Base-by-base conservation (phyloP, 2,113 vertebrate genomes). In the Lophochroa leadbeateri region DNA sequence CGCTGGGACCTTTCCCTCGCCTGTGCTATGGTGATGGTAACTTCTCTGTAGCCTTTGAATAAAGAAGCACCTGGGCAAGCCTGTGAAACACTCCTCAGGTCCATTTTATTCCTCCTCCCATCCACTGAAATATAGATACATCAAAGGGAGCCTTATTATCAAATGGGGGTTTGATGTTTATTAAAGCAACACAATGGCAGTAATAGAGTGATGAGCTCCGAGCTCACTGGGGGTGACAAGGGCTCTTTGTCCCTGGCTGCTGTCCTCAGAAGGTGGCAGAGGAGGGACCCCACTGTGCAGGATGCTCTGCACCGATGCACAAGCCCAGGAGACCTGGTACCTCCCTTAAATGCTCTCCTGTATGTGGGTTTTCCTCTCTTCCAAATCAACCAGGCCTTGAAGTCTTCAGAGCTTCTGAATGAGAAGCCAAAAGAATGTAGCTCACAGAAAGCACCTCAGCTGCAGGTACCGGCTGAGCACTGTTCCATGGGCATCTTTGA, bases 161-260 rank as follows among this genome's bases (percentile, higher is more conserved):
- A 33, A 67, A 17, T 2, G 18, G 14, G 37, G 68, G 27, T 71
- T 79, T 50, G 77, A 47, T 76, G 65, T 43, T 92, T 65, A 49
- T 53, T 76, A 46, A 64, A 92, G 81, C 15, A 64, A 15, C 31
- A 41, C 41, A 37, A 37, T 1, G 49, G 9, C 60, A 67, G 47
- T 25, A 43, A 57, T 21, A 29, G 18, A 83, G 50, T 0, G 0
- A 19, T 29, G 23, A 55, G 50, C 7, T 0, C 64, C 3, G 69
- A 86, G 81, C 60, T 41, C 64, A 1, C 10, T 1, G 8, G 16
- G 17, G 29, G 21, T 74, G 72, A 78, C 68, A 15, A 49, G 49
- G 29, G 31, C 7, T 53, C 57, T 57, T 58, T 0, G 0, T 19
- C 68, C 29, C 18, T 1, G 1, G 46, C 65, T 44, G 55, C 61